Evolutionary conservation across 2,797 vertebrate genomes (phyloP).

Genomic region (Cossypha dichroa): DNA sequence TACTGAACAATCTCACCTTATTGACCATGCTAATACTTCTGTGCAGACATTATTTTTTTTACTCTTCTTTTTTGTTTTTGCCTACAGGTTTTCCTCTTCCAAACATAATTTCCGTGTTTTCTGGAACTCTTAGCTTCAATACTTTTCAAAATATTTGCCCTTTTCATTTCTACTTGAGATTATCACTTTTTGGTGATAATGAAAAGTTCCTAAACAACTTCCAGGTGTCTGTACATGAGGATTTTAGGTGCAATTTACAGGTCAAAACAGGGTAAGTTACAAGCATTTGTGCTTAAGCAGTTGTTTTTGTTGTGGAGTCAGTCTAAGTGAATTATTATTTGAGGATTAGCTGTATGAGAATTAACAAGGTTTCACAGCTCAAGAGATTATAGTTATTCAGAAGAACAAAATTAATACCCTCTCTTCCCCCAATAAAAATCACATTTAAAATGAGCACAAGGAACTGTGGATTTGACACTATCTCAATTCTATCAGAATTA

Average conservation of each 20-base stretch:
- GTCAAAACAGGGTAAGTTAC: background rate
- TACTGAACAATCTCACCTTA: background rate
- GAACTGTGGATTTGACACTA: background rate
- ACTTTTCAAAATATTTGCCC: background rate
- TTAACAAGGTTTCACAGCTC: background rate
- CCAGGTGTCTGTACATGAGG: background rate
- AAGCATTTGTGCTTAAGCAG: background rate
- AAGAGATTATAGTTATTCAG: background rate
- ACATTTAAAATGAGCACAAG: background rate
- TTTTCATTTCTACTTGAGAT: background rate
- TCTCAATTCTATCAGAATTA: background rate
- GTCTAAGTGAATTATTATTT: background rate
- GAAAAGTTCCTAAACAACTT: background rate
- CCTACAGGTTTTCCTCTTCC: background rate
- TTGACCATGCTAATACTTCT: background rate
- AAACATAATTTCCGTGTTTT: background rate
- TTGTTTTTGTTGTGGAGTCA: conserved; percentile 1
- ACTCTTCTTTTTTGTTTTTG: background rate
- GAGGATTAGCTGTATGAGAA: conserved; percentile 2
- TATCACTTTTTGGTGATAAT: background rate
- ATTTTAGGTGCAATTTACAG: background rate
- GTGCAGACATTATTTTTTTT: background rate
- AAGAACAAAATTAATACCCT: conserved; percentile 12
- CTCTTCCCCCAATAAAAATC: background rate
- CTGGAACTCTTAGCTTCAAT: background rate